phyloP scores from a whole-genome alignment of 2,113 vertebrate genomes.

The Passer domesticus region DNA sequence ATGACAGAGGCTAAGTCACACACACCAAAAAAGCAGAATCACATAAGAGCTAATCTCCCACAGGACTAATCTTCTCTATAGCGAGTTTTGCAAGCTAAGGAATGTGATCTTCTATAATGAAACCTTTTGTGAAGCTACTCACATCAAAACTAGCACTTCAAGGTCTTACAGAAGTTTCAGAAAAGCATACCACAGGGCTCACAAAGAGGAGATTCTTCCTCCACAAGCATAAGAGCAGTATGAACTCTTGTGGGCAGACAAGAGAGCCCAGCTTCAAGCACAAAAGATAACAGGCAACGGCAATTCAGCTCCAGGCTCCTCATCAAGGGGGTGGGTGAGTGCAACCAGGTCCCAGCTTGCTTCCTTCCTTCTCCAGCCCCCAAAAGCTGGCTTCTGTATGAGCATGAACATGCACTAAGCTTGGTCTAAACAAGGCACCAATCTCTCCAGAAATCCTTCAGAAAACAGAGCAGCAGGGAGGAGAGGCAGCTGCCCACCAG shows the following conservation, averaged over 20 bases:
- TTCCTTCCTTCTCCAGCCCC: background rate
- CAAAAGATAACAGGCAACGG: background rate
- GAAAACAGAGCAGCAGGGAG: background rate
- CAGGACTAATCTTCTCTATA: slow-evolving; percentile 4
- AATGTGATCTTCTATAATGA: background rate
- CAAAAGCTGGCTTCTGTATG: background rate
- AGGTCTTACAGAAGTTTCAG: background rate
- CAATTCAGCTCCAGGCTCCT: background rate
- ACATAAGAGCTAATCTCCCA: background rate
- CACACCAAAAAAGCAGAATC: background rate
- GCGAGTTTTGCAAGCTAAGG: background rate
- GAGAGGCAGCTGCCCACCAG: background rate
- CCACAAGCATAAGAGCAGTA: background rate
- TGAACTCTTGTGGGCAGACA: background rate
- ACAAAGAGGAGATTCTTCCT: slow-evolving; percentile 37
- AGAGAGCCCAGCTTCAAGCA: background rate
- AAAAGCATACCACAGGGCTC: background rate
- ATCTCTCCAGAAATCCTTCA: background rate
- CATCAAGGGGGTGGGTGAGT: background rate
- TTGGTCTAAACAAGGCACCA: background rate
- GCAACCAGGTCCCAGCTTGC: background rate
- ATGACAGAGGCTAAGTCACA: background rate
- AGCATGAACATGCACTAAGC: background rate
- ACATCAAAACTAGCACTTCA: slow-evolving; percentile 21
- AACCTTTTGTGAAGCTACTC: slow-evolving; percentile 26